Conservation (phyloP, 2,888 invertebrate genomes). For the Hypomecis atomaria region DNA sequence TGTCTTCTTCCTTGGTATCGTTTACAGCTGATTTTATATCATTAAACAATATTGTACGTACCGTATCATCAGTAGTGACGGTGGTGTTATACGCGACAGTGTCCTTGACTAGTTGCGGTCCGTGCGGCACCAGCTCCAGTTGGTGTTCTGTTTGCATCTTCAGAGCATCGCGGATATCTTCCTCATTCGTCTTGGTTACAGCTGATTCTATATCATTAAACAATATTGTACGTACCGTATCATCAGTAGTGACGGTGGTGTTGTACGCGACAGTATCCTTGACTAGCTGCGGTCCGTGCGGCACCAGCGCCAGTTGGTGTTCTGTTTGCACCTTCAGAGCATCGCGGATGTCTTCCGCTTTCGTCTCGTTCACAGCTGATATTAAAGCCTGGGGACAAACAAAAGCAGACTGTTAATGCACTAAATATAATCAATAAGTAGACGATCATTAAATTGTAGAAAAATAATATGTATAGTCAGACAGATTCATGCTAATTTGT, state of each 20-base stretch:
- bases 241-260: slow-evolving; percentile 94
- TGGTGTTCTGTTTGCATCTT: slow-evolving; percentile 50
- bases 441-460: too few relatives aligned
- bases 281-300: slow-evolving; percentile 88
- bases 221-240: slow-evolving; percentile 79
- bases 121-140: slow-evolving; percentile 86
- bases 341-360: slow-evolving; percentile 88
- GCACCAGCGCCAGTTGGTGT: slow-evolving; percentile 85
- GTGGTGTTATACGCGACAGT: slow-evolving; percentile 91
- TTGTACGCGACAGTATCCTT: slow-evolving; percentile 90
- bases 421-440: too few relatives aligned
- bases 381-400: slow-evolving; percentile 88
- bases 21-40: too few relatives aligned
- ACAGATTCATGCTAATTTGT: too few relatives aligned
- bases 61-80: slow-evolving; percentile 93
- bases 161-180: slow-evolving; percentile 88
- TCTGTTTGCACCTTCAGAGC: slow-evolving; percentile 87
- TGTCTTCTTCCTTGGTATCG: too few relatives aligned
- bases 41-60: slow-evolving; percentile 47
- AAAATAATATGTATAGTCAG: too few relatives aligned
- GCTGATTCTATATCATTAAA: slow-evolving; percentile 64
- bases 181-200: slow-evolving; percentile 81
- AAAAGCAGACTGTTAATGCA: slow-evolving; percentile 9
- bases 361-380: slow-evolving; percentile 86
- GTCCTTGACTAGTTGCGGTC: slow-evolving; percentile 90